phyloP scores from a whole-genome alignment of 2,888 invertebrate species.

The Anthrax anthrax region DNA sequence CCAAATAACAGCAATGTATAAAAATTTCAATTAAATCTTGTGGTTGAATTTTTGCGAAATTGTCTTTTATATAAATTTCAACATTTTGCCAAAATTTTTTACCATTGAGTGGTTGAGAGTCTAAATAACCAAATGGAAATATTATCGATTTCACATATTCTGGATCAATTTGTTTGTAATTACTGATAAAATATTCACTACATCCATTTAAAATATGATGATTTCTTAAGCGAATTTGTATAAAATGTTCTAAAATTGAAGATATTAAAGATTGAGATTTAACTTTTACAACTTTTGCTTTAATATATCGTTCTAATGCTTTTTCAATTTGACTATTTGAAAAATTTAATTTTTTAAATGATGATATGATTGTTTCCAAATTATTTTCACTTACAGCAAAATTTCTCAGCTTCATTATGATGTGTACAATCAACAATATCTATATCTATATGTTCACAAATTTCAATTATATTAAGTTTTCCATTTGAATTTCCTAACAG shows the following conservation, averaged over 20 bases:
- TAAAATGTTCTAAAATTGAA: conserved; percentile 46
- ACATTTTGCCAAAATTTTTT: conserved; percentile 42
- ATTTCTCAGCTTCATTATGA: conserved; percentile 42
- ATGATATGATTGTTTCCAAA: conserved; percentile 39
- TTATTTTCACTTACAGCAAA: conserved; percentile 45
- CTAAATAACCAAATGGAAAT: conserved; percentile 45
- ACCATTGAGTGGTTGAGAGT: conserved; percentile 39
- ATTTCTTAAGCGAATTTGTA: conserved; percentile 43
- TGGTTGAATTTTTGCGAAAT: conserved; percentile 42
- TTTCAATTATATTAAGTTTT: conserved; percentile 41
- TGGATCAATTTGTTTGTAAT: conserved; percentile 37
- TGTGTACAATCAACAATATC: conserved; percentile 34
- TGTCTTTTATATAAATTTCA: conserved; percentile 39
- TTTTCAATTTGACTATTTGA: conserved; percentile 41
- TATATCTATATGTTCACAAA: conserved; percentile 42
- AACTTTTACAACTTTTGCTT: conserved; percentile 37
- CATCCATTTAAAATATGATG: conserved; percentile 42
- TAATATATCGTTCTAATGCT: conserved; percentile 47
- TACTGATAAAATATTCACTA: conserved; percentile 40
- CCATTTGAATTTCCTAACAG: conserved; percentile 45
- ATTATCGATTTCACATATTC: conserved; percentile 43
- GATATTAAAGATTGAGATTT: conserved; percentile 42
- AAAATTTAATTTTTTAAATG: conserved; percentile 40
- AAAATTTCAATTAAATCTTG: conserved; percentile 45
- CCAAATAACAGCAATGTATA: conserved; percentile 47